These are phyloP conservation scores for Ornithoptera alexandrae DNA, from an alignment of 2,888 invertebrate genomes.

Conservation along the genomic window DNA sequence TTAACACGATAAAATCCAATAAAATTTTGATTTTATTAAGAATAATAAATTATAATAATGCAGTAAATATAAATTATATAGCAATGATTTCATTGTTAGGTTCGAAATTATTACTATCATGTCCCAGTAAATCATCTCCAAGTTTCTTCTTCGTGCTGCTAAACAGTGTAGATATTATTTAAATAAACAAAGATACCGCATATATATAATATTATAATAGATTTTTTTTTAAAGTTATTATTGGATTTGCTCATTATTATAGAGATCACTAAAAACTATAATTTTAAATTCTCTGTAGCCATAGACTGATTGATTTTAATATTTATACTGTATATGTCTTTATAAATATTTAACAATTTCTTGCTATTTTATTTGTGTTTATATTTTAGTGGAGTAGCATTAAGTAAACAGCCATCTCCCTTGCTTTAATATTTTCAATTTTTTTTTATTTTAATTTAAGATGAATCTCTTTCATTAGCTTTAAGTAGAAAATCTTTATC, in stretches of 20 bases:
- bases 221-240: conserved; percentile 16
- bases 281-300: background rate
- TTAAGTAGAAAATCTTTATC: conserved; percentile 26
- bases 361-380: background rate
- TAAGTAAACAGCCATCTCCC: conserved; percentile 22
- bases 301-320: conserved; percentile 26
- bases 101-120: too few species aligned
- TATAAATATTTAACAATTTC: conserved; percentile 2
- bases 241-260: conserved; percentile 26
- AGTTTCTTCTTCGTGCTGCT: background rate
- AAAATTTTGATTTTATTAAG: too few species aligned
- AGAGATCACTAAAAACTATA: conserved; percentile 8
- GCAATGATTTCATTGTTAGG: too few species aligned
- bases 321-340: conserved; percentile 7
- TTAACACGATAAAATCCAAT: too few species aligned
- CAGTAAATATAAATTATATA: too few species aligned
- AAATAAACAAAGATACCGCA: conserved; percentile 3
- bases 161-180: conserved; percentile 4
- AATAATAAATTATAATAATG: too few species aligned
- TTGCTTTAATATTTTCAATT: conserved; percentile 25
- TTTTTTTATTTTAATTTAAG: conserved; percentile 7
- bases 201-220: conserved; percentile 24
- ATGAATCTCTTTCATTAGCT: conserved; percentile 8
- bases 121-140: too few species aligned
- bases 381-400: conserved; percentile 17